Percentiles rank a stretch among this genome's conserved stretches.
Evolutionary conservation across 2,797 vertebrate genomes (phyloP).

Genomic region (Hylomyscus alleni): DNA sequence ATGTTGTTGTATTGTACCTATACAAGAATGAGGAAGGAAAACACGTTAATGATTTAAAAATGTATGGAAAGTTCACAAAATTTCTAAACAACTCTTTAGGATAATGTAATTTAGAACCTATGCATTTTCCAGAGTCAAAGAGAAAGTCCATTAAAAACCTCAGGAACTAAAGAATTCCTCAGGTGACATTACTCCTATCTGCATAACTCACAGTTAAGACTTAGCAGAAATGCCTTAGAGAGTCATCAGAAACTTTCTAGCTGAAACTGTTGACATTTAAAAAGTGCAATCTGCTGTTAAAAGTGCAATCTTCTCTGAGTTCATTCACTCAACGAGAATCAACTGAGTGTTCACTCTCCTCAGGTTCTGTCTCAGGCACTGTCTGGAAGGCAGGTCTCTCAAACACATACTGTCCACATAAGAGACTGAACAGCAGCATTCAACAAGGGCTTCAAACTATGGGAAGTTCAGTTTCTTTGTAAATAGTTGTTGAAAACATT

Average conservation of each 20-base stretch:
- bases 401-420: background rate
- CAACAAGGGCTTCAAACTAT: background rate
- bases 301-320: constrained; percentile 11
- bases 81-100: background rate
- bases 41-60: constrained; percentile 31
- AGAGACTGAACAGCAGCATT: background rate
- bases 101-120: constrained; percentile 56
- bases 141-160: constrained; percentile 36
- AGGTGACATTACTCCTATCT: background rate
- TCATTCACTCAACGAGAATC: constrained; percentile 32
- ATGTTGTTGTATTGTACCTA: background rate
- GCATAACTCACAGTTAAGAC: background rate
- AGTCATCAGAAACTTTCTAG: background rate
- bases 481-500: constrained; percentile 51
- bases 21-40: constrained; percentile 27
- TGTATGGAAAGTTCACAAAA: constrained; percentile 39
- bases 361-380: background rate
- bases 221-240: background rate
- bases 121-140: background rate
- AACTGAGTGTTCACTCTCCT: background rate
- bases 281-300: constrained; percentile 37
- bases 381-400: background rate
- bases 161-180: constrained; percentile 16
- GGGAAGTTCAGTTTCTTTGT: constrained; percentile 59
- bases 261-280: constrained; percentile 55